A percentile compares a stretch with the other conserved stretches of the same genome.
These are phyloP conservation scores for Dascyllus trimaculatus DNA, from an alignment of 2,113 vertebrate genomes.

Conservation along the genomic window DNA sequence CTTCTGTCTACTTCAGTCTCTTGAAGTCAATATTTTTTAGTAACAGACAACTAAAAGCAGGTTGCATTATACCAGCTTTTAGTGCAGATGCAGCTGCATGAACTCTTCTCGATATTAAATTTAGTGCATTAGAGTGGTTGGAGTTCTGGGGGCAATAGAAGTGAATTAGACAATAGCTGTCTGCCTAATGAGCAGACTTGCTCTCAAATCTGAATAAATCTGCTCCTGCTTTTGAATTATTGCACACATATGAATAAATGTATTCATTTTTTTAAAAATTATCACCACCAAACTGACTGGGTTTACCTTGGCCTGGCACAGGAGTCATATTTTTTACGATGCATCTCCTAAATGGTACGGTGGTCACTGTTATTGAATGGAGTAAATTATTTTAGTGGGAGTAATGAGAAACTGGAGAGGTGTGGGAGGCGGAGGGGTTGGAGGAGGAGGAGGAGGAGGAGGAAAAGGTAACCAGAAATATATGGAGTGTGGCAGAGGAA, in stretches of 20 bases:
- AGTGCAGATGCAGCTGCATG: constrained; percentile 15
- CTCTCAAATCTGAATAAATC: constrained; percentile 47
- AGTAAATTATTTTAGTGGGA: constrained; percentile 36
- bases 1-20: constrained; percentile 12
- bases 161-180: constrained; percentile 46
- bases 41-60: constrained; percentile 24
- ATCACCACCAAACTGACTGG: constrained; percentile 6
- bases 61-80: constrained; percentile 5
- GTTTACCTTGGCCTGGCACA: constrained; percentile 27
- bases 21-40: constrained; percentile 16
- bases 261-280: constrained; percentile 20
- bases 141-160: constrained; percentile 23
- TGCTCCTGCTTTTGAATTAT: constrained; percentile 25
- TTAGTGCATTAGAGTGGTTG: constrained; percentile 13
- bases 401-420: constrained; percentile 47
- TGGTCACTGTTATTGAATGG: constrained; percentile 20
- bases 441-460: background rate
- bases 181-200: constrained; percentile 27
- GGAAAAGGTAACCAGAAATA: constrained; percentile 26
- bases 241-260: constrained; percentile 31
- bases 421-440: background rate
- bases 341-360: constrained; percentile 38
- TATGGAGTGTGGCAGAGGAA: constrained; percentile 48
- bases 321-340: constrained; percentile 28
- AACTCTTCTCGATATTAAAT: constrained; percentile 27